Conservation (phyloP, 2,113 vertebrate genomes). For the Cyprinodon variegatus region DNA sequence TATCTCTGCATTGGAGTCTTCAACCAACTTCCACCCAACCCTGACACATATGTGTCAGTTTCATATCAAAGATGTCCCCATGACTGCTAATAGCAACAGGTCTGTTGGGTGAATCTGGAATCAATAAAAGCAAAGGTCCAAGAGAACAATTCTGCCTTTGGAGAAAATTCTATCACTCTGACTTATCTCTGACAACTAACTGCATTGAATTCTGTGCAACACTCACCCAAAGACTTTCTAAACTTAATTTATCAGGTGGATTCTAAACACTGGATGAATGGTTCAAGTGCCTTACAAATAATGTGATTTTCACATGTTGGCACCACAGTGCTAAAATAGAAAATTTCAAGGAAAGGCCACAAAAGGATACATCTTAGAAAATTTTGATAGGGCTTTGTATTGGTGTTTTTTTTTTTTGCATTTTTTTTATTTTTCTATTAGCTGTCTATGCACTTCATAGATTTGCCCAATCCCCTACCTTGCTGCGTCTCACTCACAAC, state of each 20-base stretch:
- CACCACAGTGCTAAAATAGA: neutral
- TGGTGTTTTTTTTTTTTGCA: slow-evolving; percentile 29
- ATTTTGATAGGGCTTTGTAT: slow-evolving; percentile 38
- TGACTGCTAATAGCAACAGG: neutral
- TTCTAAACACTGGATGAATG: slow-evolving; percentile 23
- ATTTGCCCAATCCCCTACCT: slow-evolving; percentile 20
- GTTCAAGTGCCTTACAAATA: slow-evolving; percentile 5
- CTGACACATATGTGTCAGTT: neutral
- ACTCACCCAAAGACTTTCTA: slow-evolving; percentile 1
- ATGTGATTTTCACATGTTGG: slow-evolving; percentile 42
- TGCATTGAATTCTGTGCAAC: slow-evolving; percentile 11
- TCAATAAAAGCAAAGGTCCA: neutral
- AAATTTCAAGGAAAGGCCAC: neutral
- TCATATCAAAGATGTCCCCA: neutral
- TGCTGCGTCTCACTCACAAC: slow-evolving; percentile 34
- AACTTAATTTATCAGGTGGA: slow-evolving; percentile 28
- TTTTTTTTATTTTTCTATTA: slow-evolving; percentile 2
- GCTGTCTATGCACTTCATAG: slow-evolving; percentile 17
- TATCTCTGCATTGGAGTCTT: too few species aligned
- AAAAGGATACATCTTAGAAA: slow-evolving; percentile 22
- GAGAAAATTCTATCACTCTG: slow-evolving; percentile 1
- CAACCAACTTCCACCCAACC: too few species aligned
- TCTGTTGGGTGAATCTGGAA: slow-evolving; percentile 5
- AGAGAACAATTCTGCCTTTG: neutral
- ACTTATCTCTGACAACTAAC: slow-evolving; percentile 8